A percentile compares a stretch with the other conserved stretches of the same genome.
Evolutionary conservation across 2,888 invertebrate species (phyloP).

Genomic region (Glaucopsyche alexis): DNA sequence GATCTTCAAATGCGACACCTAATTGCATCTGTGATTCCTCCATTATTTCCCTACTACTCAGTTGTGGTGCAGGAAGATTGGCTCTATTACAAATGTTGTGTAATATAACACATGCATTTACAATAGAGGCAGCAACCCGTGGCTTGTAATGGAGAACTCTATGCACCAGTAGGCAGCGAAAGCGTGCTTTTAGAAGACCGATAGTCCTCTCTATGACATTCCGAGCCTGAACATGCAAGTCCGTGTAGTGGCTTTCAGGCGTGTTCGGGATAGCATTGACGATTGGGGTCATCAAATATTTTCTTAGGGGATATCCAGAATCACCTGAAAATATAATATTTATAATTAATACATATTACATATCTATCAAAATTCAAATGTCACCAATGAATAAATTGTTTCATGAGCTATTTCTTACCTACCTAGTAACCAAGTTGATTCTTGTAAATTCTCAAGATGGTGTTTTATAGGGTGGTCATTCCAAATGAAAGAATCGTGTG

Average conservation of each 20-base stretch:
- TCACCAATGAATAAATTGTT: neutral
- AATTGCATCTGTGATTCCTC: too few relatives aligned
- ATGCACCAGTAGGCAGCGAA: conserved; percentile 36
- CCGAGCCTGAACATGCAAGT: conserved; percentile 29
- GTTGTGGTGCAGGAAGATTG: too few relatives aligned
- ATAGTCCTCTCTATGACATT: conserved; percentile 35
- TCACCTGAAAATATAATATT: conserved; percentile 29
- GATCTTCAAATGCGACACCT: too few relatives aligned
- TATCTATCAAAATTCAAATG: neutral
- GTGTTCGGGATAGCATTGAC: conserved; percentile 26
- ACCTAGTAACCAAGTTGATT: neutral
- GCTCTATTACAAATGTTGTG: too few relatives aligned
- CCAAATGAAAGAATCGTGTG: too few relatives aligned
- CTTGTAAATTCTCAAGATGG: too few relatives aligned
- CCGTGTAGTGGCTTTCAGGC: conserved; percentile 30
- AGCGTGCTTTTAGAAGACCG: conserved; percentile 36
- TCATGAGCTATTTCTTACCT: neutral
- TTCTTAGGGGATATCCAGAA: conserved; percentile 32
- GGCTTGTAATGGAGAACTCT: too few relatives aligned
- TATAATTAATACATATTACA: neutral
- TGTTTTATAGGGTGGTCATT: too few relatives aligned
- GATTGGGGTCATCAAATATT: conserved; percentile 32
- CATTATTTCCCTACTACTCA: too few relatives aligned
- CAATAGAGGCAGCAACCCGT: too few relatives aligned
- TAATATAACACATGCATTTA: too few relatives aligned